These are phyloP conservation scores for Balaenoptera acutorostrata DNA, from an alignment of 2,113 vertebrate species.

Conservation along the genomic window DNA sequence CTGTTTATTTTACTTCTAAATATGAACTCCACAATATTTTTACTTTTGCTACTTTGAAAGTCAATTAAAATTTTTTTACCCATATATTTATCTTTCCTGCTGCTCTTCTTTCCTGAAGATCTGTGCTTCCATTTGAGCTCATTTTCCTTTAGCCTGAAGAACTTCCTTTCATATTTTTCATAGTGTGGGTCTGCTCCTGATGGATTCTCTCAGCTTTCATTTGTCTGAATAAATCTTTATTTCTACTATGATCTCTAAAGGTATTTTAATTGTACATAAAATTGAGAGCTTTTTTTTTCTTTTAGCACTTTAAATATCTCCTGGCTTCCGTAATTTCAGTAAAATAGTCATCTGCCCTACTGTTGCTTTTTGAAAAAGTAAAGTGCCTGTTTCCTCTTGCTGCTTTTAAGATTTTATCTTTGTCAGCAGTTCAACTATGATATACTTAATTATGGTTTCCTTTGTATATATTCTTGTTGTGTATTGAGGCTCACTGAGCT, in stretches of 20 bases:
- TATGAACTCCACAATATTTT: not conserved
- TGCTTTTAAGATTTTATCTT: conserved; percentile 1
- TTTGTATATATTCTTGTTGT: not conserved
- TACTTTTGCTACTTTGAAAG: not conserved
- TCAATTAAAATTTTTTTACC: not conserved
- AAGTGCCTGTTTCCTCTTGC: not conserved
- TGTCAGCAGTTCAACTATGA: not conserved
- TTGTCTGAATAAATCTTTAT: not conserved
- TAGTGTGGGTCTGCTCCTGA: not conserved
- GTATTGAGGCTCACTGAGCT: not conserved
- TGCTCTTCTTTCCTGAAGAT: not conserved
- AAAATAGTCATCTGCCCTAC: not conserved
- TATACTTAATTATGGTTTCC: not conserved
- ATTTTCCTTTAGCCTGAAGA: not conserved
- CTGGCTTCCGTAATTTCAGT: not conserved
- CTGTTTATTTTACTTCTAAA: not conserved
- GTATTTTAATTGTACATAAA: not conserved
- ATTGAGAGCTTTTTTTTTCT: not conserved
- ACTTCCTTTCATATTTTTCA: not conserved
- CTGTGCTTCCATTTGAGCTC: not conserved
- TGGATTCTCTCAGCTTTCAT: not conserved
- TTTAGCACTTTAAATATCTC: not conserved
- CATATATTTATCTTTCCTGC: not conserved
- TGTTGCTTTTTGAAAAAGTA: not conserved
- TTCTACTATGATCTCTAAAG: not conserved